A percentile compares a stretch with the other conserved stretches of the same genome.
phyloP scores from a whole-genome alignment of 2,113 vertebrate genomes.

The Hiodon alosoides region DNA sequence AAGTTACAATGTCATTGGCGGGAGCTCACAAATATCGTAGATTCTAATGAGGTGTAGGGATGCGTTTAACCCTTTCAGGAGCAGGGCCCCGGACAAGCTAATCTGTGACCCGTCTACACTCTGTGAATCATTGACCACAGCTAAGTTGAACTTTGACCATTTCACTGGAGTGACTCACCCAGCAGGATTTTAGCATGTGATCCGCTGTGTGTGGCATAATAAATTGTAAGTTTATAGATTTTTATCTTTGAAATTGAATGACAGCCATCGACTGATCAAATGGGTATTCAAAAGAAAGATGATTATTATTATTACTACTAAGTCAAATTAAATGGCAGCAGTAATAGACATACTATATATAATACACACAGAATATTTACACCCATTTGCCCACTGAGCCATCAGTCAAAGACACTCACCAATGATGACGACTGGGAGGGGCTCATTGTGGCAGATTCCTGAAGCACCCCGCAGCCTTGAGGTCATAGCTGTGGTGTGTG shows the following conservation, averaged over 20 bases:
- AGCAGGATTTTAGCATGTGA: not conserved
- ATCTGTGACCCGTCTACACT: not conserved
- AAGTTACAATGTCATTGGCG: too few species aligned
- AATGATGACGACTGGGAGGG: constrained; percentile 24
- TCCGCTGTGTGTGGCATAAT: not conserved
- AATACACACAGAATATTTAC: too few species aligned
- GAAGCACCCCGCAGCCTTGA: not conserved
- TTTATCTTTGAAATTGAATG: not conserved
- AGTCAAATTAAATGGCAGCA: too few species aligned
- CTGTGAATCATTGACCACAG: constrained; percentile 14
- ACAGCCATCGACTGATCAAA: not conserved
- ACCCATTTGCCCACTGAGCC: not conserved
- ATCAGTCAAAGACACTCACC: constrained; percentile 6
- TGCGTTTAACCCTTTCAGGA: too few species aligned
- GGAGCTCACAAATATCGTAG: too few species aligned
- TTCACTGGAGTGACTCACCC: not conserved
- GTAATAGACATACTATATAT: too few species aligned
- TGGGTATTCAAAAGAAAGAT: not conserved
- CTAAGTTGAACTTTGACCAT: not conserved
- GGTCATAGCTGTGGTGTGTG: not conserved
- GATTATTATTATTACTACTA: not conserved
- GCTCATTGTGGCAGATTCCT: constrained; percentile 1
- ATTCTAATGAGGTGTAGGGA: too few species aligned
- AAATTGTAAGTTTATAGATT: not conserved
- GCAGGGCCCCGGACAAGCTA: too few species aligned